These are phyloP conservation scores for Rhopalosiphum nymphaeae DNA, from an alignment of 2,888 invertebrate genomes.

Conservation along the genomic window DNA sequence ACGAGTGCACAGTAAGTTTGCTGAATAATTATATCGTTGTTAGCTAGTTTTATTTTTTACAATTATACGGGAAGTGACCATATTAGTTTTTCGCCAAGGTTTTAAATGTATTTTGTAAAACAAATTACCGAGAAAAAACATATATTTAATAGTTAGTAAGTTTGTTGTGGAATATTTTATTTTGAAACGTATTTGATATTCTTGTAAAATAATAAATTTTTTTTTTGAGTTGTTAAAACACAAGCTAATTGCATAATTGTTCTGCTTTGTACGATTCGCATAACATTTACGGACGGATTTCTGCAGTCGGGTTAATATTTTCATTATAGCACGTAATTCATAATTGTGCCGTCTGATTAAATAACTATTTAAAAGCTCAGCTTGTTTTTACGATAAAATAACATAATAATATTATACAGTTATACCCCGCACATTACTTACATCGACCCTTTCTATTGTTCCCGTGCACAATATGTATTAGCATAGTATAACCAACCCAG, in stretches of 20 bases:
- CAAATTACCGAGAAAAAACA: not conserved
- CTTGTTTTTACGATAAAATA: slow-evolving; percentile 4
- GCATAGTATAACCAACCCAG: not conserved
- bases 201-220: not conserved
- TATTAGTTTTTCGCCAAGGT: not conserved
- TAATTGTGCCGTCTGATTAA: not conserved
- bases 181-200: not conserved
- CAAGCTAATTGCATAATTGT: not conserved
- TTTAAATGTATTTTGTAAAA: not conserved
- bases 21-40: not conserved
- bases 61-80: not conserved
- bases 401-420: not conserved
- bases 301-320: not conserved
- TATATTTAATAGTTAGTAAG: not conserved
- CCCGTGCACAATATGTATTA: not conserved
- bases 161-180: not conserved
- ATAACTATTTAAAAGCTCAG: not conserved
- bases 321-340: not conserved
- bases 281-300: not conserved
- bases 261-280: not conserved
- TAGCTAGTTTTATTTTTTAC: not conserved
- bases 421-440: not conserved
- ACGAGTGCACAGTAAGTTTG: slow-evolving; percentile 77
- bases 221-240: not conserved
- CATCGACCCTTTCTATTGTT: not conserved